Base-by-base conservation (phyloP, 2,888 invertebrate species). In the Mythimna pallens region DNA sequence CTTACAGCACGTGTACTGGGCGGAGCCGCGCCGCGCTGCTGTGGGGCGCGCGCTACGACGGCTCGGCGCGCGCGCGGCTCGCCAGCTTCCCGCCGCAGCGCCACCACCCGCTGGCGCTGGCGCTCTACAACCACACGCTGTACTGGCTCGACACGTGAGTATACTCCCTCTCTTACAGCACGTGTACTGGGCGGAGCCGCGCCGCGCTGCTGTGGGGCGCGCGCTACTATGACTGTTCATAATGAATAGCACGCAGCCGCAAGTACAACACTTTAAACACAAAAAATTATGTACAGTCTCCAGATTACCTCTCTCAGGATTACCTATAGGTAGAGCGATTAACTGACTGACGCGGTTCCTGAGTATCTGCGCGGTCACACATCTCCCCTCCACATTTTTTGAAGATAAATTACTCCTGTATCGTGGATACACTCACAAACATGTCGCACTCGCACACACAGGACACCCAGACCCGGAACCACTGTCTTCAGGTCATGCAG, bases 101-200 rank as follows among this genome's bases (percentile, higher is more conserved):
- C 25, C 96, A 96, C 74, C 97, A 97, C 90, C 97, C 98, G 1
- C 96, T 97, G 65, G 97, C 98, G 14, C 90, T 98, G 69, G 97
- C 98, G 8, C 92, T 98, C 66, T 96, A 97, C 88, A 95, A 96
- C 61, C 96, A 97, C 58, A 94, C 94, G 30, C 91, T 98, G 14
- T 98, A 97, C 92, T 98, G 98, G 98, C 97, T 98, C 59, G 98
- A 98, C 92, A 97, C 97, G 97, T 98, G 90, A 96, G 97, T 43
- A 47, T 10, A 47, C 47, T 43, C 43, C 43, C 43, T 43, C 43
- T 43, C 43, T 10, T 43, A 43, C 43, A 43, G 43, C 97, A 97
- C 87, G 96, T 99, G 59, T 99, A 98, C 94, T 99, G 98, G 98
- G 97, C 98, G 88, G 98, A 98, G 93, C 95, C 97, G 65, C 81